Evolutionary conservation across 1,140 invertebrate genomes (phyloP).

Genomic region (Eriocheir sinensis): DNA sequence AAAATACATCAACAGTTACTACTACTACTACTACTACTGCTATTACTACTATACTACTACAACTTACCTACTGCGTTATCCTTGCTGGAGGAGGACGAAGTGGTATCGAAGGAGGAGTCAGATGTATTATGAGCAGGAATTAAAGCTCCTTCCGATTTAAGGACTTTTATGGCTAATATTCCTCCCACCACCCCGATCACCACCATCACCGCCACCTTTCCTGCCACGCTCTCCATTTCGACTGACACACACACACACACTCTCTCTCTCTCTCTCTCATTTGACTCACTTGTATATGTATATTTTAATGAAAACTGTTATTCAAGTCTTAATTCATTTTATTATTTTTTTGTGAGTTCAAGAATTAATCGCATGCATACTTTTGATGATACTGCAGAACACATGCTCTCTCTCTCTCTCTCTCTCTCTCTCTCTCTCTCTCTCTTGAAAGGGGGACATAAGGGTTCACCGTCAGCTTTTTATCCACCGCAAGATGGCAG

Average conservation of each 20-base stretch:
- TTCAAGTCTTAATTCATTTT: background rate
- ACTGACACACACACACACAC: background rate
- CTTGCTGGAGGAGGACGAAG: background rate
- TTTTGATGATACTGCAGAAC: too few species aligned
- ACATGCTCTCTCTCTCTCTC: background rate
- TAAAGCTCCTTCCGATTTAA: background rate
- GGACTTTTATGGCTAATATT: background rate
- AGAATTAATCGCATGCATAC: background rate
- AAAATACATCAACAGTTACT: too few species aligned
- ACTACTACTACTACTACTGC: too few species aligned
- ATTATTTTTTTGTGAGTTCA: background rate
- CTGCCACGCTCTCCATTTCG: constrained; percentile 16
- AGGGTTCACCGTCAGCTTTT: too few species aligned
- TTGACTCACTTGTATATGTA: background rate
- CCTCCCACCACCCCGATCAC: background rate
- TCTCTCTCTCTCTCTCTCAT: background rate
- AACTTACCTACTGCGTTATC: background rate
- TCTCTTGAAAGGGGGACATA: background rate
- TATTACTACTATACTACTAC: background rate
- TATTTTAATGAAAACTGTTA: background rate
- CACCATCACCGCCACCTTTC: background rate
- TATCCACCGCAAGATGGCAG: too few species aligned
- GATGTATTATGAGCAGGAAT: too few species aligned
- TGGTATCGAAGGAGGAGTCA: background rate
- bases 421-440: background rate